Evolutionary conservation across 2,888 invertebrate genomes (phyloP).

Genomic region (Cephonodes hylas): DNA sequence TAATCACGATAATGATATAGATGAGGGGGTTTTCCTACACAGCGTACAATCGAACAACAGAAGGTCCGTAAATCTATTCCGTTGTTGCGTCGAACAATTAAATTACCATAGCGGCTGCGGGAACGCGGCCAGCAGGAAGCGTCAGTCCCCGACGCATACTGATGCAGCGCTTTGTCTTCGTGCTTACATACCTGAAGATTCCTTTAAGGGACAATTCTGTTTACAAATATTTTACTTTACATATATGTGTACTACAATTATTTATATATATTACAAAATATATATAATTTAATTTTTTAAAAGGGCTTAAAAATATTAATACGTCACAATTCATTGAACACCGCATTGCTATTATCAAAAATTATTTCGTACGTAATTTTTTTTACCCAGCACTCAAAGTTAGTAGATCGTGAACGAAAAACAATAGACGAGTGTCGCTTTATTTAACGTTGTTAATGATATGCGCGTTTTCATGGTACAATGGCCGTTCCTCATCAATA

Average conservation of each 20-base stretch:
- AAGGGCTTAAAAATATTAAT: too few species aligned
- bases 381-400: too few species aligned
- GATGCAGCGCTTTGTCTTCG: slow-evolving; percentile 45
- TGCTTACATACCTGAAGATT: slow-evolving; percentile 7
- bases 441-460: slow-evolving; percentile 27
- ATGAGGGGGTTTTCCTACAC: slow-evolving; percentile 38
- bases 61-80: slow-evolving; percentile 33
- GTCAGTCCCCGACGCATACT: slow-evolving; percentile 56
- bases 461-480: slow-evolving; percentile 47
- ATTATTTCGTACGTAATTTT: too few species aligned
- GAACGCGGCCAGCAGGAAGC: slow-evolving; percentile 74
- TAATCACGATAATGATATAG: slow-evolving; percentile 7
- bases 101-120: slow-evolving; percentile 66
- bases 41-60: slow-evolving; percentile 26
- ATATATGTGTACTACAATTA: neutral
- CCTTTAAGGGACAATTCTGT: neutral
- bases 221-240: neutral
- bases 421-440: neutral
- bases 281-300: too few species aligned
- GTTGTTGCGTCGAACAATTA: slow-evolving; percentile 61
- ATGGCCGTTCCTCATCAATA: slow-evolving; percentile 52
- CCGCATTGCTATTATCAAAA: too few species aligned
- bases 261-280: too few species aligned
- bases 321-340: too few species aligned
- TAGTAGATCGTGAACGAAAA: neutral